These are phyloP conservation scores for Bombyx mandarina DNA, from an alignment of 1,140 invertebrate genomes.

Conservation along the genomic window DNA sequence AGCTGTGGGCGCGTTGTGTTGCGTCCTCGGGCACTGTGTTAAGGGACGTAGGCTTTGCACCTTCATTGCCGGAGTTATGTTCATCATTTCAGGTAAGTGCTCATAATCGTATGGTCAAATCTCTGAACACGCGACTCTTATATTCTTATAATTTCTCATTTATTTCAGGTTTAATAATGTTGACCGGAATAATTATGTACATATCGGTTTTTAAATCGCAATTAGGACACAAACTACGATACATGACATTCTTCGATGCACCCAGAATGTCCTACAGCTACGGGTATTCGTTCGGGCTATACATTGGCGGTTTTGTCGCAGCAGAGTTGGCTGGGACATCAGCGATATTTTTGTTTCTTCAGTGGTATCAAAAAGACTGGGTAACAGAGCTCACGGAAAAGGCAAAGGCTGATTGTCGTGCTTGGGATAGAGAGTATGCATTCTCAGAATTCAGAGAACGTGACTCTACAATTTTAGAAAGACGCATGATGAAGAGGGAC, in stretches of 20 bases:
- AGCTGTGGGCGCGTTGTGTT: slow-evolving; percentile 76
- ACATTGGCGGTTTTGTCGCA: slow-evolving; percentile 86
- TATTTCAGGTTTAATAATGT: slow-evolving; percentile 85
- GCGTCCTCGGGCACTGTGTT: slow-evolving; percentile 76
- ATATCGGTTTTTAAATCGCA: slow-evolving; percentile 93
- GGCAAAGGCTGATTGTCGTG: slow-evolving; percentile 57
- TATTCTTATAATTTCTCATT: slow-evolving; percentile 12
- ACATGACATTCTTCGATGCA: slow-evolving; percentile 81
- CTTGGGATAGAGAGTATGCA: slow-evolving; percentile 60
- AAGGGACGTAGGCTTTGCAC: slow-evolving; percentile 75
- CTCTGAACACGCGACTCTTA: neutral
- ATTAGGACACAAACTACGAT: slow-evolving; percentile 86
- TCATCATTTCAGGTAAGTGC: slow-evolving; percentile 76
- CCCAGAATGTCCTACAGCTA: slow-evolving; percentile 88
- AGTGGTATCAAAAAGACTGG: slow-evolving; percentile 72
- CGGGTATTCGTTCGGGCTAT: slow-evolving; percentile 88
- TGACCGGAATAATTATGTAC: slow-evolving; percentile 92
- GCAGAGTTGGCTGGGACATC: slow-evolving; percentile 88
- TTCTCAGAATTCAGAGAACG: slow-evolving; percentile 56
- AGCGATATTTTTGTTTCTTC: slow-evolving; percentile 89
- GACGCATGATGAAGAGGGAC: slow-evolving; percentile 61
- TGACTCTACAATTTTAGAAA: slow-evolving; percentile 53
- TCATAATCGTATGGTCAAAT: neutral
- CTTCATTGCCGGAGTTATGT: slow-evolving; percentile 79
- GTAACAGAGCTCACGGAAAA: slow-evolving; percentile 63